A percentile compares a stretch with the other conserved stretches of the same genome.
phyloP scores from a whole-genome alignment of 1,140 invertebrate genomes.

The Drosophila virilis region DNA sequence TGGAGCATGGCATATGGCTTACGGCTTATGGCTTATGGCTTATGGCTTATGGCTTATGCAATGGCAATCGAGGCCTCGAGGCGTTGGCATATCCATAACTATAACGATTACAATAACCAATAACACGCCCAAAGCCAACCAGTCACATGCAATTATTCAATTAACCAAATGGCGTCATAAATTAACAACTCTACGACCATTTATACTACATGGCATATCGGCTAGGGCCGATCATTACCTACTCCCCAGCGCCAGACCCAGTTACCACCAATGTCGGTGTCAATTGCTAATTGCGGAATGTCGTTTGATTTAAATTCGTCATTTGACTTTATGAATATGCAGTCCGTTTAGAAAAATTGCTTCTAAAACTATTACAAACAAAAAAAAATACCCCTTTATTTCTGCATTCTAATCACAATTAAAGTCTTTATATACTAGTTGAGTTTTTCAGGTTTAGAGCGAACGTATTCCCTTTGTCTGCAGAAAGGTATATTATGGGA shows the following conservation, averaged over 20 bases:
- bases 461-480: background rate
- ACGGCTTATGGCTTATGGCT: conserved; percentile 9
- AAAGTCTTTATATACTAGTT: background rate
- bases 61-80: conserved; percentile 34
- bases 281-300: conserved; percentile 73
- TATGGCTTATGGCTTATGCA: conserved; percentile 59
- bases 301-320: conserved; percentile 67
- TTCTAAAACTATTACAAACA: background rate
- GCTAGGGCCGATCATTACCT: conserved; percentile 33
- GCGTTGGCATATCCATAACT: conserved; percentile 54
- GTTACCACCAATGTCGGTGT: conserved; percentile 50
- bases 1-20: conserved; percentile 50
- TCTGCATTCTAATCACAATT: background rate
- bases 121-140: conserved; percentile 54
- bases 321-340: conserved; percentile 64
- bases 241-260: background rate
- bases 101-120: conserved; percentile 38
- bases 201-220: conserved; percentile 20
- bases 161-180: conserved; percentile 79
- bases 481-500: no score
- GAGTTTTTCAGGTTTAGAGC: background rate
- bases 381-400: background rate
- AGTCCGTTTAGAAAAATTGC: conserved; percentile 7
- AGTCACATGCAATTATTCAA: conserved; percentile 79
- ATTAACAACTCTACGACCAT: conserved; percentile 63